A percentile compares a stretch with the other conserved stretches of the same genome.
These are phyloP conservation scores for Leptestheria dahalacensis DNA, from an alignment of 1,140 invertebrate species.

Conservation along the genomic window DNA sequence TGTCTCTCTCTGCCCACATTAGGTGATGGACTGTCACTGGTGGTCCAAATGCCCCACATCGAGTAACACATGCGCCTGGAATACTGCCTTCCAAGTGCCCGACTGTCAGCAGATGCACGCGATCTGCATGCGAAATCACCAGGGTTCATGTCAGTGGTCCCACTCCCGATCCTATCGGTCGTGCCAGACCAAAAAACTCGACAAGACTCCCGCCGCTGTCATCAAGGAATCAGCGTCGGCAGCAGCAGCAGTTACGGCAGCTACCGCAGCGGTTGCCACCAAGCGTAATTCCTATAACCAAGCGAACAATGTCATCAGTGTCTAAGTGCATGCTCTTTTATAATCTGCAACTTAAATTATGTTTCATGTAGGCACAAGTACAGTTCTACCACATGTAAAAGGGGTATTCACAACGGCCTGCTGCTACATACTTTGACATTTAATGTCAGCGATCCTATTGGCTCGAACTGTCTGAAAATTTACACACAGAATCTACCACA, in stretches of 20 bases:
- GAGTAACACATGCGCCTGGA: constrained; percentile 34
- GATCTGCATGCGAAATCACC: constrained; percentile 36
- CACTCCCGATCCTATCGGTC: constrained; percentile 30
- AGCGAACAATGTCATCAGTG: background rate
- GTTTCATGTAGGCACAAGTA: no score
- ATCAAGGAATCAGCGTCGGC: background rate
- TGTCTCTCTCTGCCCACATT: no score
- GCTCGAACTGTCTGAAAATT: no score
- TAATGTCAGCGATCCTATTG: no score
- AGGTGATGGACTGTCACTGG: constrained; percentile 33
- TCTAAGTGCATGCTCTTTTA: no score
- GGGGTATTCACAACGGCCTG: no score
- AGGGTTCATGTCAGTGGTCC: constrained; percentile 33
- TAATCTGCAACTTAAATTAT: no score
- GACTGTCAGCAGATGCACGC: constrained; percentile 45
- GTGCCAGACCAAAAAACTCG: constrained; percentile 26
- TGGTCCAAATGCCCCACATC: constrained; percentile 23
- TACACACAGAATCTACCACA: no score
- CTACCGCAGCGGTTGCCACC: background rate
- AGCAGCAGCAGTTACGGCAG: background rate
- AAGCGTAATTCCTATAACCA: background rate
- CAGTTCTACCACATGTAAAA: no score
- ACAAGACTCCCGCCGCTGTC: background rate
- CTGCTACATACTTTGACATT: no score
- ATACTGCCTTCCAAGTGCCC: constrained; percentile 29